Percentiles rank a stretch among this genome's conserved stretches.
phyloP scores from a whole-genome alignment of 2,888 invertebrate genomes.

The Myopa tessellatipennis region DNA sequence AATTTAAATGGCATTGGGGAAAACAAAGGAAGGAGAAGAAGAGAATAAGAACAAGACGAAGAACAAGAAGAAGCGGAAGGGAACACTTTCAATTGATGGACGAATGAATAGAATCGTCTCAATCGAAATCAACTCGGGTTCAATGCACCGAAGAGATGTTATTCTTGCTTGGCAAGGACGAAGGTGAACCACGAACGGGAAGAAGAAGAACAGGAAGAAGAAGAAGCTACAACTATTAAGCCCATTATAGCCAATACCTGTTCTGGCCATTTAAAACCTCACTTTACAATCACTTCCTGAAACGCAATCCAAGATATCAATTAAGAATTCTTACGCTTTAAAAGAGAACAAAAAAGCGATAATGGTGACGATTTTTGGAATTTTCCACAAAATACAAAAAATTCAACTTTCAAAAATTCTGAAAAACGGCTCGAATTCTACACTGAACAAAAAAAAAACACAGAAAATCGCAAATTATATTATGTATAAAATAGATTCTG shows the following conservation, averaged over 20 bases:
- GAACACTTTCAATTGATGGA: neutral
- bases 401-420: slow-evolving; percentile 2
- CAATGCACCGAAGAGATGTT: neutral
- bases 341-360: too few species aligned
- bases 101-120: neutral
- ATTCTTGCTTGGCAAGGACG: neutral
- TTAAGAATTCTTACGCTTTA: too few species aligned
- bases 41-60: too few species aligned
- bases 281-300: slow-evolving; percentile 11
- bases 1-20: too few species aligned
- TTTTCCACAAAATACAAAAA: neutral
- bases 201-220: neutral
- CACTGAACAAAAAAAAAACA: too few species aligned
- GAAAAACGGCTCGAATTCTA: too few species aligned
- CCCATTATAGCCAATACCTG: neutral
- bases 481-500: too few species aligned
- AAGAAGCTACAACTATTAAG: neutral
- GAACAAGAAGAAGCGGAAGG: neutral
- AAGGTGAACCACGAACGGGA: neutral
- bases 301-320: neutral
- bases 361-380: neutral
- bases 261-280: neutral
- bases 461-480: too few species aligned
- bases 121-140: neutral
- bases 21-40: too few species aligned